Evolutionary conservation across 2,797 vertebrate species (phyloP), one percentile per base, ranked within the genome.

Genomic region (Poeciliopsis presidionis): DNA sequence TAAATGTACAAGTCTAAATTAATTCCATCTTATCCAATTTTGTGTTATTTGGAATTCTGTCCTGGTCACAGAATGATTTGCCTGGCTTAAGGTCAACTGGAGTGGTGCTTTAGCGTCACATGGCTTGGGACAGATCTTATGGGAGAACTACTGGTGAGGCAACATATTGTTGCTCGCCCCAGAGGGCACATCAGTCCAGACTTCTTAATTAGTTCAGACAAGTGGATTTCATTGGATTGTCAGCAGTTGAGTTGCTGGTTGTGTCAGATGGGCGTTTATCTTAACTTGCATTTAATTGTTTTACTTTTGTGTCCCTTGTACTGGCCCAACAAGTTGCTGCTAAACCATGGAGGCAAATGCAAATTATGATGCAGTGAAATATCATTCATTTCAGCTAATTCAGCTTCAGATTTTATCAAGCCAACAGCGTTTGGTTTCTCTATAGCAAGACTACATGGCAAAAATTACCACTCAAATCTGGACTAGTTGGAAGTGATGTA

Each of bases 401-500:
- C 59, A 61, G 78, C 47, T 92, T 92, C 77, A 85, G 71, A 72
- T 14, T 39, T 81, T 84, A 89, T 89, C 84, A 74, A 82, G 85
- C 87, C 87, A 90, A 91, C 86, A 83, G 88, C 82, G 78, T 89
- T 72, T 83, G 49, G 73, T 74, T 85, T 91, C 80, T 87, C 74
- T 57, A 53, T 83, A 93, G 93, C 85, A 90, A 88, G 74, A 93
- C 87, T 93, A 92, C 84, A 91, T 91, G 55, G 67, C 93, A 92
- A 90, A 93, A 94, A 95, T 96, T 94, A 93, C 88, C 84, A 81
- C 51, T 76, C 82, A 86, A 76, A 74, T 14, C 93, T 90, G 91
- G 67, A 76, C 83, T 97, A 96, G 97, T 96, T 95, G 91, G 89
- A 92, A 86, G 53, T 95, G 96, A 95, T 96, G 95, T 93, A 84